These are phyloP conservation scores for Neosilurus hyrtlii DNA, from an alignment of 2,797 vertebrate species.

Conservation along the genomic window DNA sequence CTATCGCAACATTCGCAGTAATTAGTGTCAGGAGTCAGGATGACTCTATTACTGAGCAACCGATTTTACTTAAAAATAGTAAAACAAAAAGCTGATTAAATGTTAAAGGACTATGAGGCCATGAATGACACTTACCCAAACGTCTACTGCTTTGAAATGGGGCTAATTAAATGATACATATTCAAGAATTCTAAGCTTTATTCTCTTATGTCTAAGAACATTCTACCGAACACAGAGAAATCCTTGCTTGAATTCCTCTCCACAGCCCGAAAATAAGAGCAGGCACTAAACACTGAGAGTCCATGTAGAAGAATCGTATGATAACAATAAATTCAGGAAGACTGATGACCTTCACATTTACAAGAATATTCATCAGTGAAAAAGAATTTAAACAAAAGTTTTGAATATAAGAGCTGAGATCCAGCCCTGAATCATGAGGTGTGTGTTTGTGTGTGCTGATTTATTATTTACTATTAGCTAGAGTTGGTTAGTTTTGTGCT, in stretches of 20 bases:
- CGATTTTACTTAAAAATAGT: not conserved
- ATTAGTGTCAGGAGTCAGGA: not conserved
- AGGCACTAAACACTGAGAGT: not conserved
- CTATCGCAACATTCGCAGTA: too few relatives aligned
- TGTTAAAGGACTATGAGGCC: not conserved
- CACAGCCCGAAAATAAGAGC: not conserved
- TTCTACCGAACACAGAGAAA: not conserved
- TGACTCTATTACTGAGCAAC: not conserved
- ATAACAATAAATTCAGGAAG: not conserved
- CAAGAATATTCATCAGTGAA: not conserved
- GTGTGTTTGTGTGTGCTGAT: not conserved
- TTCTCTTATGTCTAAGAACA: not conserved
- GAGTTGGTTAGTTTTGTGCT: not conserved
- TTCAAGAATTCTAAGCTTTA: not conserved
- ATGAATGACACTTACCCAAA: not conserved
- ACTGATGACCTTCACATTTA: not conserved
- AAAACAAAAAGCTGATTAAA: not conserved
- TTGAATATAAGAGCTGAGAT: too few relatives aligned
- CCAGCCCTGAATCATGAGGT: not conserved
- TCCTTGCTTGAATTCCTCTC: not conserved
- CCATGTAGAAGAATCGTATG: too few relatives aligned
- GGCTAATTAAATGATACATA: not conserved
- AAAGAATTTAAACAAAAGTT: not conserved
- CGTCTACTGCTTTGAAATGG: not conserved
- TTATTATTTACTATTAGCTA: not conserved